Conservation (phyloP, 1,140 invertebrate species). For the Achatina immaculata region DNA sequence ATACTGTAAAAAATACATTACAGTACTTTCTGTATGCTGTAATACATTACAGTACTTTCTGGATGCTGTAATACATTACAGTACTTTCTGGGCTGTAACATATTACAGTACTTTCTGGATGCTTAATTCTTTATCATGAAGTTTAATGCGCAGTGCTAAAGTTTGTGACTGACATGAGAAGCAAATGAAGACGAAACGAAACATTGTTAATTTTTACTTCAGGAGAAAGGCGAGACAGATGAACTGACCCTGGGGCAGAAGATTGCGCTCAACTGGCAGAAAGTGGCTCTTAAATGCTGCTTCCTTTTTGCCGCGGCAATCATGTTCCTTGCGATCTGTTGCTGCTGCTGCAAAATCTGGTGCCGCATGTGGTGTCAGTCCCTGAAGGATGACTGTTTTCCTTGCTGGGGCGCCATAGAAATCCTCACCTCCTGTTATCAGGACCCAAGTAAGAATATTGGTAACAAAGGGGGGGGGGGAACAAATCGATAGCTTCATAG, state of each 20-base stretch:
- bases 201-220: background rate
- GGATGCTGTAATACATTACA: too few relatives aligned
- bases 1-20: too few relatives aligned
- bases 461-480: background rate
- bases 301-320: background rate
- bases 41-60: too few relatives aligned
- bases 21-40: too few relatives aligned
- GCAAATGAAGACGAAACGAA: background rate
- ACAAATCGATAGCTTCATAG: background rate
- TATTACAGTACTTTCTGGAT: too few relatives aligned
- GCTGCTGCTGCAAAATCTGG: conserved; percentile 19
- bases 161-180: too few relatives aligned
- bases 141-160: too few relatives aligned
- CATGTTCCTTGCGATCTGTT: background rate
- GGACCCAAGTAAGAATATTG: conserved; percentile 19
- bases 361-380: conserved; percentile 17
- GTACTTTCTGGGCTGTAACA: too few relatives aligned
- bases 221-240: conserved; percentile 1
- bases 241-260: background rate
- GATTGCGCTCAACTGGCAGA: conserved; percentile 17
- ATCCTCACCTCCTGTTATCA: conserved; percentile 11
- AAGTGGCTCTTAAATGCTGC: background rate
- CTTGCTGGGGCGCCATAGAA: background rate
- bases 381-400: background rate
- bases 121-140: too few relatives aligned